Conservation (phyloP, 2,888 invertebrate species). For the Aphodius sticticus region DNA sequence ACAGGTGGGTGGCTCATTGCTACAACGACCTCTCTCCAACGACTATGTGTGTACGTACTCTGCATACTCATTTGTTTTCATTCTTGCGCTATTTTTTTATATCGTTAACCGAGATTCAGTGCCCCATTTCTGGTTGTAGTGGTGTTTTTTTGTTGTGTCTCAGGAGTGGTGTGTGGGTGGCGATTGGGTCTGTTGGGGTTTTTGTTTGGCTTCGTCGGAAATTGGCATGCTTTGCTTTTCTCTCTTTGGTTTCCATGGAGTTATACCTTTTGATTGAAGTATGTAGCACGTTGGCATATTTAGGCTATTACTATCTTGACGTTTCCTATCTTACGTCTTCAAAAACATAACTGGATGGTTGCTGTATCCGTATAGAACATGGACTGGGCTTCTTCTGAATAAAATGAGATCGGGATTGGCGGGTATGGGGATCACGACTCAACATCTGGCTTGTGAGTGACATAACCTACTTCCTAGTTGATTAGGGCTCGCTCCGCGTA, state of each 20-base stretch:
- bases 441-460: background rate
- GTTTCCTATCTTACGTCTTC: background rate
- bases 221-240: background rate
- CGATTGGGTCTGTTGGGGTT: background rate
- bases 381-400: background rate
- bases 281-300: background rate
- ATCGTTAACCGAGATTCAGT: background rate
- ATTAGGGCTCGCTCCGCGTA: too few species aligned
- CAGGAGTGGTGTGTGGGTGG: background rate
- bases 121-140: background rate
- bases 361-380: background rate
- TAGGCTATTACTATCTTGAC: background rate
- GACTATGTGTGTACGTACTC: background rate
- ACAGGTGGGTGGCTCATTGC: conserved; percentile 17
- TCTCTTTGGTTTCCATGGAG: background rate
- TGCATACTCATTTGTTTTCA: background rate
- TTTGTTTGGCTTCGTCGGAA: background rate
- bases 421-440: background rate
- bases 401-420: background rate
- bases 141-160: background rate
- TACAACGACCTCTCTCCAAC: background rate
- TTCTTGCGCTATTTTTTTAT: background rate
- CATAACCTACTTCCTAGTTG: background rate
- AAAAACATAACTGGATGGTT: background rate
- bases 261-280: background rate